Evolutionary conservation across 2,888 invertebrate genomes (phyloP).

Genomic region (Meandrusa payeni): DNA sequence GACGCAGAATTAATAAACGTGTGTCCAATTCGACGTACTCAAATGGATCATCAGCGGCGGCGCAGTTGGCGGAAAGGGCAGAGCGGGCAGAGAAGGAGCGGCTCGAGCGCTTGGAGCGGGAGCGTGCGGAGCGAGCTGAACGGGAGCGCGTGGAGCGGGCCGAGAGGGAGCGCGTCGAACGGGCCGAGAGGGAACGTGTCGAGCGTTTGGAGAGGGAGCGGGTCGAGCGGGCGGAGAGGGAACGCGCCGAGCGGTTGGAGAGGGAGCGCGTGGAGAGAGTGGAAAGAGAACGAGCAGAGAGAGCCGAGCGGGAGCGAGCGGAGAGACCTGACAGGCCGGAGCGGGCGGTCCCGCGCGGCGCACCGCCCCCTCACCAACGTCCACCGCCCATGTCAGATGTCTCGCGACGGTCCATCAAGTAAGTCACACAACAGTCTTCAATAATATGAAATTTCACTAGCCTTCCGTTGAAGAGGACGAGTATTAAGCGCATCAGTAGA

Average conservation of each 20-base stretch:
- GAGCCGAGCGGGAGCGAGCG: slow-evolving; percentile 45
- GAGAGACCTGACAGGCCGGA: slow-evolving; percentile 49
- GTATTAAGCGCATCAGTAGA: too few species aligned
- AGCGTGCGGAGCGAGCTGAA: slow-evolving; percentile 31
- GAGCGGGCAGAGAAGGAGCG: slow-evolving; percentile 47
- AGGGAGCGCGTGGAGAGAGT: slow-evolving; percentile 46
- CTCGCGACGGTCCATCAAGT: slow-evolving; percentile 87
- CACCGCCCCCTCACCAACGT: slow-evolving; percentile 35
- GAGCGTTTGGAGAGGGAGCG: slow-evolving; percentile 49
- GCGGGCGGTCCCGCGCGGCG: slow-evolving; percentile 41
- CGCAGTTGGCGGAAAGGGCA: slow-evolving; percentile 47
- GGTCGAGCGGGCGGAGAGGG: slow-evolving; percentile 50
- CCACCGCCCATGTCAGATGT: slow-evolving; percentile 83
- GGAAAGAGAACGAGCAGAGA: slow-evolving; percentile 33
- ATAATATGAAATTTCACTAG: too few species aligned
- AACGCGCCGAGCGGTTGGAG: slow-evolving; percentile 37
- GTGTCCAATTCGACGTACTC: slow-evolving; percentile 62
- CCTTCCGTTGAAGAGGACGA: too few species aligned
- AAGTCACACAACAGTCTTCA: too few species aligned
- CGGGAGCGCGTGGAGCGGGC: slow-evolving; percentile 35
- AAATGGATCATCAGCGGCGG: slow-evolving; percentile 47
- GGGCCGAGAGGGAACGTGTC: slow-evolving; percentile 49
- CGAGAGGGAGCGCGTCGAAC: slow-evolving; percentile 48
- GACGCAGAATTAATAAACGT: slow-evolving; percentile 91
- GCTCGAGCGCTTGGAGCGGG: slow-evolving; percentile 37